phyloP scores from a whole-genome alignment of 2,888 invertebrate species.

The Hydraecia micacea region DNA sequence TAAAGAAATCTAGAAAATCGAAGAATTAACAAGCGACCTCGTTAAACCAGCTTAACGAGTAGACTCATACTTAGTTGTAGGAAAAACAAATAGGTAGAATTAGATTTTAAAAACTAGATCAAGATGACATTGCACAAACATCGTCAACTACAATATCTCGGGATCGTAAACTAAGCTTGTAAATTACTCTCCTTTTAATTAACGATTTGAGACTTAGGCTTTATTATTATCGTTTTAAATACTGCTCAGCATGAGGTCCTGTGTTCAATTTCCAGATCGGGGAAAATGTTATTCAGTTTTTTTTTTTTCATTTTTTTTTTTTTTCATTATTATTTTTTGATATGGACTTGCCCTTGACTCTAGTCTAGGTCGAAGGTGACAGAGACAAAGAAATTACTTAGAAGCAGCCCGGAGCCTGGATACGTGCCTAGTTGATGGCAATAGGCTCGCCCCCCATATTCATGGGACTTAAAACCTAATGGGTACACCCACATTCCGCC shows the following conservation, averaged over 20 bases:
- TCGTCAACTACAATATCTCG: neutral
- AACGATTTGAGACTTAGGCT: neutral
- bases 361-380: too few species aligned
- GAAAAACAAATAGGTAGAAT: slow-evolving; percentile 9
- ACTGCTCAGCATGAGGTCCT: neutral
- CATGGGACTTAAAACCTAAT: neutral
- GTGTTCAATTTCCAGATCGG: neutral
- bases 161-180: neutral
- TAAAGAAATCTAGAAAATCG: slow-evolving; percentile 6
- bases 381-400: too few species aligned
- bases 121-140: slow-evolving; percentile 16
- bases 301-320: too few species aligned
- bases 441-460: neutral
- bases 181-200: neutral
- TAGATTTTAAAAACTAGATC: slow-evolving; percentile 12
- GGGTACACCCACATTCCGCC: too few species aligned
- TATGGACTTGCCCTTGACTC: too few species aligned
- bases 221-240: neutral
- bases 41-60: slow-evolving; percentile 20
- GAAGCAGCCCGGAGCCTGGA: neutral
- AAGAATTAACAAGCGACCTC: slow-evolving; percentile 13
- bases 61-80: neutral
- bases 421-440: neutral
- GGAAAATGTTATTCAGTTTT: neutral
- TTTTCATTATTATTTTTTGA: too few species aligned